Evolutionary conservation across 2,888 invertebrate genomes (phyloP).

Genomic region (Chrysomela aeneicollis): DNA sequence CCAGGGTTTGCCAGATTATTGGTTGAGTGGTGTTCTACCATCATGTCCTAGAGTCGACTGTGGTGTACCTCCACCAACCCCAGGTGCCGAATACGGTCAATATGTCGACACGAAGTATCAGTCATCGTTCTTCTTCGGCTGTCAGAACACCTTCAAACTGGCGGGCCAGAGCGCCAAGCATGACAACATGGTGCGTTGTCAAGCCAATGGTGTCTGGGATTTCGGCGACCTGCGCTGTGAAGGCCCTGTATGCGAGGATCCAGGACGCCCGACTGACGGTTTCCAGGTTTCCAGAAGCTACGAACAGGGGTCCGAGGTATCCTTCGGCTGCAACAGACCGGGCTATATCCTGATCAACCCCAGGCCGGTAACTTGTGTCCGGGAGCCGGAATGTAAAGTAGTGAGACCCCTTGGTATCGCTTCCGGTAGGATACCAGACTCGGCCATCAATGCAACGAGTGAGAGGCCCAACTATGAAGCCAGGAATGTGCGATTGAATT

Average conservation of each 20-base stretch:
- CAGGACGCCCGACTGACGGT: constrained; percentile 93
- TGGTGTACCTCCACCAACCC: constrained; percentile 88
- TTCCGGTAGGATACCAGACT: constrained; percentile 86
- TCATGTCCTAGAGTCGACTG: constrained; percentile 91
- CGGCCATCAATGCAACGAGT: constrained; percentile 94
- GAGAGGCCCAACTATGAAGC: constrained; percentile 93
- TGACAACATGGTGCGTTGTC: constrained; percentile 91
- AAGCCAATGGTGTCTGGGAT: constrained; percentile 95
- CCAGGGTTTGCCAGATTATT: constrained; percentile 86
- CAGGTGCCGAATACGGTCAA: constrained; percentile 93
- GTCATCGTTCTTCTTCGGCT: constrained; percentile 94
- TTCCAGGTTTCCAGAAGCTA: constrained; percentile 84
- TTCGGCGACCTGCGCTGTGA: constrained; percentile 95
- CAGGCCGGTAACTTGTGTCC: constrained; percentile 86
- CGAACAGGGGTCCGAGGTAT: constrained; percentile 89
- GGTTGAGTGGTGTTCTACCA: constrained; percentile 87
- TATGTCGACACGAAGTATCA: constrained; percentile 88
- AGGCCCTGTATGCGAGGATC: constrained; percentile 96
- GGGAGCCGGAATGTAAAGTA: constrained; percentile 93
- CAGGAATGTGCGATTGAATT: constrained; percentile 85
- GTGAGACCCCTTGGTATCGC: constrained; percentile 82
- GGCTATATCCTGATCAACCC: constrained; percentile 94
- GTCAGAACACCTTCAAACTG: constrained; percentile 93
- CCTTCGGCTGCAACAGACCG: constrained; percentile 88
- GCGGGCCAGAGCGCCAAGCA: constrained; percentile 92